phyloP scores from a whole-genome alignment of 2,888 invertebrate species.

The Sceliomorpha sp. region DNA sequence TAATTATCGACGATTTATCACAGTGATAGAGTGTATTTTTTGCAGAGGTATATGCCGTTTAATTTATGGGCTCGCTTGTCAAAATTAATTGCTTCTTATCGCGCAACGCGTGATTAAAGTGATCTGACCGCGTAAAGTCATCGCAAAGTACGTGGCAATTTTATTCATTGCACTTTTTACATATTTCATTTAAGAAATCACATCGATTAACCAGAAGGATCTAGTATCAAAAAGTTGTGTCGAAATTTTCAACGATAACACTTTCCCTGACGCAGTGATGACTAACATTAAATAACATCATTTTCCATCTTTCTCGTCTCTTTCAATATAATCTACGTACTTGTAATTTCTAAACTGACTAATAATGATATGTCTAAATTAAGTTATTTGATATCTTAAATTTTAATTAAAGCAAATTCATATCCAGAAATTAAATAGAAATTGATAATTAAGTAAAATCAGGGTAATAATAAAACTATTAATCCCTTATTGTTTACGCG shows the following conservation, averaged over 20 bases:
- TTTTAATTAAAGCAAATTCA: no score
- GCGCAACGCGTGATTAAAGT: constrained; percentile 29
- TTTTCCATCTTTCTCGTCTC: no score
- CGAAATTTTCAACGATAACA: constrained; percentile 17
- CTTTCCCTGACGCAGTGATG: no score
- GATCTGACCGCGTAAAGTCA: constrained; percentile 42
- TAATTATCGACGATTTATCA: constrained; percentile 46
- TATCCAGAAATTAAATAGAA: no score
- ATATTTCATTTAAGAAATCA: constrained; percentile 23
- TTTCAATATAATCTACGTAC: no score
- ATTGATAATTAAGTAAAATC: no score
- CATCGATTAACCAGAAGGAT: constrained; percentile 4
- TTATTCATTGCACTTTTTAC: constrained; percentile 19
- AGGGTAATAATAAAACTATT: no score
- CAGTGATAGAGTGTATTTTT: constrained; percentile 28
- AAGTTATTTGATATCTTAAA: no score
- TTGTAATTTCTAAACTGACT: no score
- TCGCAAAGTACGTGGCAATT: constrained; percentile 30
- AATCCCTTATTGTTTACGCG: no score
- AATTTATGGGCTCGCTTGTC: constrained; percentile 36
- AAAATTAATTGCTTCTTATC: constrained; percentile 38
- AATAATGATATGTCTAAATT: no score
- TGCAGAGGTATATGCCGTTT: constrained; percentile 18
- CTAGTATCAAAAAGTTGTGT: constrained; percentile 10
- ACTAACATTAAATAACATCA: no score